Conservation (phyloP, 2,888 invertebrate genomes). For the Mesoligia furuncula region DNA sequence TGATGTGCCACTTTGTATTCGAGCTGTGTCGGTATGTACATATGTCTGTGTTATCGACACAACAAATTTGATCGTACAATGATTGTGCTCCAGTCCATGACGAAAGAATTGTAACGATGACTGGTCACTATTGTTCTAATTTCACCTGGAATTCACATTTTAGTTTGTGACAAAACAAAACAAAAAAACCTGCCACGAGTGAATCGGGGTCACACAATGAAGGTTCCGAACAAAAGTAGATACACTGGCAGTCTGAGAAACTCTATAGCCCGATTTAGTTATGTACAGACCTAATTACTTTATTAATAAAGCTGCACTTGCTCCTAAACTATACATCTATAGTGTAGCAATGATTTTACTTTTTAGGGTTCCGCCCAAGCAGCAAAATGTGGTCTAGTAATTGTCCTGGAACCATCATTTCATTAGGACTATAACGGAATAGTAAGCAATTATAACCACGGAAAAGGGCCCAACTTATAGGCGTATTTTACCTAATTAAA, state of each 20-base stretch:
- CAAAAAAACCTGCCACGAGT: not conserved
- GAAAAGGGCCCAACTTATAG: no score
- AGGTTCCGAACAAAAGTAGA: not conserved
- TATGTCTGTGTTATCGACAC: constrained; percentile 74
- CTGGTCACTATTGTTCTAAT: constrained; percentile 83
- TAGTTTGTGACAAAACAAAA: constrained; percentile 46
- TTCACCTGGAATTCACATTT: constrained; percentile 70
- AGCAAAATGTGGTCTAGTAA: no score
- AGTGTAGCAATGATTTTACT: no score
- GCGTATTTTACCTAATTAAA: no score
- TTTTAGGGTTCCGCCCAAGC: no score
- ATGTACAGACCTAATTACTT: not conserved
- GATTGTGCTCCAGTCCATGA: constrained; percentile 85
- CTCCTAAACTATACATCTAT: not conserved
- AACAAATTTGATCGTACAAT: constrained; percentile 83
- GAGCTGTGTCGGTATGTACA: constrained; percentile 9
- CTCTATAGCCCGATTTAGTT: not conserved
- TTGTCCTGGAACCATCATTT: no score
- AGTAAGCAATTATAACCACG: no score
- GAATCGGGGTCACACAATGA: not conserved
- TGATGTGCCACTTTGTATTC: constrained; percentile 69
- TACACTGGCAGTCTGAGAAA: not conserved
- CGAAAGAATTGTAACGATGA: constrained; percentile 81
- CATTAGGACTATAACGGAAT: no score
- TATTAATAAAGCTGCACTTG: not conserved